Evolutionary conservation across 1,140 invertebrate genomes (phyloP).

Genomic region (Plodia interpunctella): DNA sequence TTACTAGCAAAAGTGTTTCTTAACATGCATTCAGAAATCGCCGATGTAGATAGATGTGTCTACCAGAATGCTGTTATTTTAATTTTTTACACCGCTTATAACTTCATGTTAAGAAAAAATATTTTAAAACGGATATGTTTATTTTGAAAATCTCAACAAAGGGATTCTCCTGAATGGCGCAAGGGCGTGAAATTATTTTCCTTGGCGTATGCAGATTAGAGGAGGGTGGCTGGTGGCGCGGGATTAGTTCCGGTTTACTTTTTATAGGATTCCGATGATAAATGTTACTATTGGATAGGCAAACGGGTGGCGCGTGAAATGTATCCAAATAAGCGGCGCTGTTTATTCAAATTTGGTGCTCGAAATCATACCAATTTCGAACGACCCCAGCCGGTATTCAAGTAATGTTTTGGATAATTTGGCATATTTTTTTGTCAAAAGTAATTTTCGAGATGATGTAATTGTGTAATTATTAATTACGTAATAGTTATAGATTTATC

Average conservation of each 20-base stretch:
- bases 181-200: conserved; percentile 73
- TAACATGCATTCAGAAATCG: too few relatives aligned
- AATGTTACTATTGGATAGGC: conserved; percentile 60
- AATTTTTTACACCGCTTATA: too few relatives aligned
- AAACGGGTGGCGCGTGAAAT: conserved; percentile 72
- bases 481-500: too few relatives aligned
- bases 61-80: too few relatives aligned
- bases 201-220: conserved; percentile 73
- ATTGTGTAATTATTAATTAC: too few relatives aligned
- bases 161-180: conserved; percentile 45
- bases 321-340: conserved; percentile 58
- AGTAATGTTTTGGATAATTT: background rate
- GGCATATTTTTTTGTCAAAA: background rate
- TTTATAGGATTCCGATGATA: conserved; percentile 76
- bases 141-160: conserved; percentile 45
- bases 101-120: background rate
- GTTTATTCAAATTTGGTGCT: conserved; percentile 14
- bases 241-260: conserved; percentile 75
- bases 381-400: background rate
- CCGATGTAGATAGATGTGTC: too few relatives aligned
- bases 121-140: conserved; percentile 9
- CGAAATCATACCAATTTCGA: background rate
- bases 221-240: conserved; percentile 40
- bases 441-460: too few relatives aligned
- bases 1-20: too few relatives aligned